A percentile compares a stretch with the other conserved stretches of the same genome.
These are phyloP conservation scores for Ennomos quercinarius DNA, from an alignment of 2,888 invertebrate genomes.

Conservation along the genomic window DNA sequence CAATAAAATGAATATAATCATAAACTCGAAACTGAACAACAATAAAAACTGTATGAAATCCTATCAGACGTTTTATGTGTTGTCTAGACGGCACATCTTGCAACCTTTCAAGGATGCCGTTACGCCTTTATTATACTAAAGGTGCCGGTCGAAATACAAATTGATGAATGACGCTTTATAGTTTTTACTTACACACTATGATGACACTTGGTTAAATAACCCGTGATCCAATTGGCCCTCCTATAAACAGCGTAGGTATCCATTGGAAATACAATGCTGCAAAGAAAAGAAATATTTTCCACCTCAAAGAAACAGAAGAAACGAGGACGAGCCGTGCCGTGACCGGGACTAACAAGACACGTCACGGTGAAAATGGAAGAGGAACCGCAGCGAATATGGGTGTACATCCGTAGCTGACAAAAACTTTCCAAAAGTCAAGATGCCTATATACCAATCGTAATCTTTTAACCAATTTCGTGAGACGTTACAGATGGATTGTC, in stretches of 20 bases:
- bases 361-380: constrained; percentile 11
- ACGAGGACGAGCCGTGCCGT: constrained; percentile 5
- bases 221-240: no score
- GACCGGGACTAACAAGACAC: constrained; percentile 18
- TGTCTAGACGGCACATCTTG: constrained; percentile 5
- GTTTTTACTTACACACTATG: no score
- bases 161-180: neutral
- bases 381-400: neutral
- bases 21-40: neutral
- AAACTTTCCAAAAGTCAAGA: constrained; percentile 21
- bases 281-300: constrained; percentile 4
- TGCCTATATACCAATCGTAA: neutral
- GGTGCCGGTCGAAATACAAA: neutral
- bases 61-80: constrained; percentile 3
- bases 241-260: no score
- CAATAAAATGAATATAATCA: neutral
- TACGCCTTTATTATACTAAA: constrained; percentile 1
- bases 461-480: neutral
- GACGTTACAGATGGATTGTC: no score
- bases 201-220: no score
- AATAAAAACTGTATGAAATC: constrained; percentile 1
- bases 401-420: constrained; percentile 1
- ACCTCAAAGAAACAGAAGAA: constrained; percentile 4
- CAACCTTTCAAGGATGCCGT: neutral
- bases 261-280: neutral